A percentile compares a stretch with the other conserved stretches of the same genome.
These are phyloP conservation scores for Caradrina kadenii DNA, from an alignment of 2,888 invertebrate species.

Conservation along the genomic window DNA sequence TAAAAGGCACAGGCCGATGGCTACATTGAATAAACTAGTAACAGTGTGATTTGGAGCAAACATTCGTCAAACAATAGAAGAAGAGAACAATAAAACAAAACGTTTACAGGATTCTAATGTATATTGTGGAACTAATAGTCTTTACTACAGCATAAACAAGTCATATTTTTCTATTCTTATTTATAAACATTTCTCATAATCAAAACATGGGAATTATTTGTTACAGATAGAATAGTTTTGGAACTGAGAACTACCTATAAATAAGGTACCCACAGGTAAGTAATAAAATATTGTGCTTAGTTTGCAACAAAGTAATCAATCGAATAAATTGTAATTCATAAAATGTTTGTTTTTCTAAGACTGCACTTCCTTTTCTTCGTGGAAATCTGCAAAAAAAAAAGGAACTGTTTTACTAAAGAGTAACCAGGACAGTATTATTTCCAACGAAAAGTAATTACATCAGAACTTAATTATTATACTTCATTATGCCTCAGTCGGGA, in stretches of 20 bases:
- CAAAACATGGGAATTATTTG: not conserved
- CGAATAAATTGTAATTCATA: slow-evolving; percentile 21
- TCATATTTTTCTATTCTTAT: slow-evolving; percentile 6
- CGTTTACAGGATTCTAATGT: slow-evolving; percentile 6
- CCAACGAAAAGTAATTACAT: not conserved
- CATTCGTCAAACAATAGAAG: not conserved
- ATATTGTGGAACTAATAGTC: slow-evolving; percentile 36
- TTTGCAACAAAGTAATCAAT: slow-evolving; percentile 7
- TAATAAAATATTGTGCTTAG: slow-evolving; percentile 22
- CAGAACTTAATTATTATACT: slow-evolving; percentile 62
- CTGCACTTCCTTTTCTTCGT: slow-evolving; percentile 22
- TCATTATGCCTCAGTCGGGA: slow-evolving; percentile 87
- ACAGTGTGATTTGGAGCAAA: not conserved
- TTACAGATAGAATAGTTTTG: not conserved
- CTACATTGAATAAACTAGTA: too few relatives aligned
- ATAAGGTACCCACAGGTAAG: not conserved
- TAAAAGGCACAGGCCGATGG: too few relatives aligned
- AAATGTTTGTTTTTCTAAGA: slow-evolving; percentile 29
- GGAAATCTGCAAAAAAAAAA: slow-evolving; percentile 66
- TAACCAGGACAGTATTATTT: not conserved
- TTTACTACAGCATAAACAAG: not conserved
- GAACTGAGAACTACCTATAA: slow-evolving; percentile 18
- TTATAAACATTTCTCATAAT: slow-evolving; percentile 18
- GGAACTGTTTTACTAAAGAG: slow-evolving; percentile 2
- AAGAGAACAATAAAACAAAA: slow-evolving; percentile 34